A percentile compares a stretch with the other conserved stretches of the same genome.
Evolutionary conservation across 2,113 vertebrate species (phyloP).

Genomic region (Piliocolobus tephrosceles): DNA sequence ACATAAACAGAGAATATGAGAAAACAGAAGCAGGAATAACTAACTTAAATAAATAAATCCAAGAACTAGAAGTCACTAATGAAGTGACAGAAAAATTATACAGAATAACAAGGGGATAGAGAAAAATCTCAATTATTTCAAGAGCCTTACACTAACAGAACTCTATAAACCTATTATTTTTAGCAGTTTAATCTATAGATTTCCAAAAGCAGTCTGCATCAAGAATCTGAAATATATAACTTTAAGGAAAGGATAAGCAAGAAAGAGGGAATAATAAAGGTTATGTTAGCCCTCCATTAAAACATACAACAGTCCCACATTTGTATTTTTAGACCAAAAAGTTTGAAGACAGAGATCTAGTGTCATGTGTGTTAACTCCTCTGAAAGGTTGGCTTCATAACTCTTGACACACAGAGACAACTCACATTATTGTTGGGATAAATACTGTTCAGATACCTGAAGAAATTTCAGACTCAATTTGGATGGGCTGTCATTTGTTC

Average conservation of each 20-base stretch:
- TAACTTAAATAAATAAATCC: not conserved
- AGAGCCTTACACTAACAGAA: not conserved
- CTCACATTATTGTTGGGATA: not conserved
- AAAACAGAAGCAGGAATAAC: not conserved
- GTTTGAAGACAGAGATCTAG: not conserved
- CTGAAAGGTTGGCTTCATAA: not conserved
- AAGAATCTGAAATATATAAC: not conserved
- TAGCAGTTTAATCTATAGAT: not conserved
- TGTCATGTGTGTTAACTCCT: not conserved
- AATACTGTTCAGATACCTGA: not conserved
- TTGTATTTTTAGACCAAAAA: constrained; percentile 38
- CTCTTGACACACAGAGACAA: not conserved
- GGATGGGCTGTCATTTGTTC: not conserved
- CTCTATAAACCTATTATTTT: not conserved
- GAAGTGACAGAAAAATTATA: not conserved
- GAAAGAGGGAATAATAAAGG: not conserved
- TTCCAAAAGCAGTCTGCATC: not conserved
- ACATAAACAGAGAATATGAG: not conserved
- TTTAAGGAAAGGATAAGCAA: not conserved
- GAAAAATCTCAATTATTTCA: constrained; percentile 25
- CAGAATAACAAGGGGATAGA: not conserved
- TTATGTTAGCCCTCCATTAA: not conserved
- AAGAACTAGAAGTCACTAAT: not conserved
- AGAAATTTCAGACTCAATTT: not conserved
- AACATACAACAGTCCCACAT: not conserved